Evolutionary conservation across 2,113 vertebrate species (phyloP), one percentile per base, ranked within the genome.

Genomic region (Thomomys bottae): DNA sequence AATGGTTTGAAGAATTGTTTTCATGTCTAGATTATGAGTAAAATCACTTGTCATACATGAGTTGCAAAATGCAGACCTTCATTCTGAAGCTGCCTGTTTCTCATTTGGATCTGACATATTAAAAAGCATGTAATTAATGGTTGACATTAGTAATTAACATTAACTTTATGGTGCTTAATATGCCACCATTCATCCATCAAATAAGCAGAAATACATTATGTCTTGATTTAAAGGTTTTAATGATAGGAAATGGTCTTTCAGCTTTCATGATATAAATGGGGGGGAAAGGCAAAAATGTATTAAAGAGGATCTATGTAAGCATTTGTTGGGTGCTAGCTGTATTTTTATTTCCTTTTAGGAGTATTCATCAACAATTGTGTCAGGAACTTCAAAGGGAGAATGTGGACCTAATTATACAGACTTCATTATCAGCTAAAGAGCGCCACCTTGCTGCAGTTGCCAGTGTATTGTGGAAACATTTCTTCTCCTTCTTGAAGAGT

Each of bases 361-460:
- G 97, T 38, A 98, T 98, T 96, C 98, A 99, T 89, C 97, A 98
- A 92, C 98, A 98, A 54, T 95, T 97, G 93, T 97, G 95, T 96
- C 98, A 96, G 96, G 97, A 96, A 90, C 94, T 96, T 96, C 96
- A 92, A 5, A 90, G 34, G 17, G 96, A 96, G 84, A 97, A 20
- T 21, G 5, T 93, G 45, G 97, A 96, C 93, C 88, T 97, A 75
- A 92, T 23, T 0, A 80, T 91, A 18, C 97, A 97, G 75, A 85
- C 96, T 76, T 96, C 95, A 97, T 98, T 95, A 87, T 97, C 92
- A 91, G 98, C 98, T 97, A 99, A 98, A 98, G 99, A 99, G 98
- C 98, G 98, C 98, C 98, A 98, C 98, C 99, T 99, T 98, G 99
- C 99, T 97, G 99, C 98, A 96, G 98, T 98, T 8, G 98, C 99